Conservation (phyloP, 2,888 invertebrate species). For the Cerastoderma edule region DNA sequence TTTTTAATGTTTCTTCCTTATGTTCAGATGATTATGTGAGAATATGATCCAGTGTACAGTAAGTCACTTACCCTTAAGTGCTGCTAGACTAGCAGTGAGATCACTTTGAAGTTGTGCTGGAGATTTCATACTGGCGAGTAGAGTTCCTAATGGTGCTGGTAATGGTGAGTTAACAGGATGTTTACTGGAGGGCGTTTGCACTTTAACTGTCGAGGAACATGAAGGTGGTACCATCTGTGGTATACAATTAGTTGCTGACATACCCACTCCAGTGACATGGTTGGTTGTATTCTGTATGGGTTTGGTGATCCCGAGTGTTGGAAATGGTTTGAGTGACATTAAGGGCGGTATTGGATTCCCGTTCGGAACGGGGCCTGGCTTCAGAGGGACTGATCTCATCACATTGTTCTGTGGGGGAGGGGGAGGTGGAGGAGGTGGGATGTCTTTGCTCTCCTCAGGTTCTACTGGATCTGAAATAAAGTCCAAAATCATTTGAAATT, state of each 20-base stretch:
- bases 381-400: background rate
- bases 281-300: background rate
- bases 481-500: too few relatives aligned
- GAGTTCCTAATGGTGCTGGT: conserved; percentile 33
- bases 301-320: conserved; percentile 23
- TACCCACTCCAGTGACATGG: background rate
- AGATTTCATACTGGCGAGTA: conserved; percentile 49
- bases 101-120: conserved; percentile 56
- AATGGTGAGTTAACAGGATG: conserved; percentile 32
- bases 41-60: too few relatives aligned
- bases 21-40: background rate
- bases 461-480: conserved; percentile 23
- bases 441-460: conserved; percentile 32
- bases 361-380: conserved; percentile 18
- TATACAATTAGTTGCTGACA: background rate
- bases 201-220: conserved; percentile 3
- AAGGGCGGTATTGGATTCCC: conserved; percentile 56
- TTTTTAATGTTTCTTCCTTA: too few relatives aligned
- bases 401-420: conserved; percentile 50
- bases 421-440: conserved; percentile 65
- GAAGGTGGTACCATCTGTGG: conserved; percentile 42
- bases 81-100: conserved; percentile 55
- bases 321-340: conserved; percentile 63
- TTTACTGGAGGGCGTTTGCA: conserved; percentile 15
- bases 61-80: conserved; percentile 53